Evolutionary conservation across 2,113 vertebrate species (phyloP).

Genomic region (Propithecus coquereli): DNA sequence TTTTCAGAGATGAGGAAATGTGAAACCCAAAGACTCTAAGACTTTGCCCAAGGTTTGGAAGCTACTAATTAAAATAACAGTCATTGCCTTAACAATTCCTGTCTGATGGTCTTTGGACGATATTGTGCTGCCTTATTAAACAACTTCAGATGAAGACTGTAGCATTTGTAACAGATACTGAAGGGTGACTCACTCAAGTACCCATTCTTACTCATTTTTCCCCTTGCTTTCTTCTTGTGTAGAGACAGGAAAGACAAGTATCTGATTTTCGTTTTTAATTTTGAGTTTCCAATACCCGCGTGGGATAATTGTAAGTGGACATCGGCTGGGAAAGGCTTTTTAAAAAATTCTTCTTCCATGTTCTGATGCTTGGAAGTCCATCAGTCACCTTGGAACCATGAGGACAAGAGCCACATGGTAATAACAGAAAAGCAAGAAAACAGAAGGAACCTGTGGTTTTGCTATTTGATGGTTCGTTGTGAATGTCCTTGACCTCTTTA

Average conservation of each 20-base stretch:
- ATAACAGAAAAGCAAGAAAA: not conserved
- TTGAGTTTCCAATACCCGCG: not conserved
- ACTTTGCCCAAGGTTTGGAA: fast-evolving
- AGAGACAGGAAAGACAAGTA: not conserved
- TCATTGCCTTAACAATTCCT: not conserved
- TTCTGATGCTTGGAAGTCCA: not conserved
- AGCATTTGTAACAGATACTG: not conserved
- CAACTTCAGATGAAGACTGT: not conserved
- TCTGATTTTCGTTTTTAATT: not conserved
- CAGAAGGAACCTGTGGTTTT: not conserved
- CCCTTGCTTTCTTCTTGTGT: not conserved
- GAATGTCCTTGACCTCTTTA: fast-evolving
- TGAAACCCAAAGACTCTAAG: not conserved
- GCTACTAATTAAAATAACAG: not conserved
- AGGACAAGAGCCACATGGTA: not conserved
- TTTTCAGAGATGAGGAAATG: not conserved
- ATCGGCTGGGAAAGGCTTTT: not conserved
- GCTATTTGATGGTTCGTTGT: too few species aligned
- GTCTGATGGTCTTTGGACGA: too few species aligned
- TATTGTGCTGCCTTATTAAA: not conserved
- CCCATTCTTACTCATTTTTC: not conserved
- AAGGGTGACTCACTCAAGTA: not conserved
- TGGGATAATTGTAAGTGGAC: too few species aligned
- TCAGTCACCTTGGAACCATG: not conserved
- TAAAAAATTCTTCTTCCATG: too few species aligned